Base-by-base conservation (phyloP, 2,888 invertebrate species). In the Drosophila hawaiiensis region DNA sequence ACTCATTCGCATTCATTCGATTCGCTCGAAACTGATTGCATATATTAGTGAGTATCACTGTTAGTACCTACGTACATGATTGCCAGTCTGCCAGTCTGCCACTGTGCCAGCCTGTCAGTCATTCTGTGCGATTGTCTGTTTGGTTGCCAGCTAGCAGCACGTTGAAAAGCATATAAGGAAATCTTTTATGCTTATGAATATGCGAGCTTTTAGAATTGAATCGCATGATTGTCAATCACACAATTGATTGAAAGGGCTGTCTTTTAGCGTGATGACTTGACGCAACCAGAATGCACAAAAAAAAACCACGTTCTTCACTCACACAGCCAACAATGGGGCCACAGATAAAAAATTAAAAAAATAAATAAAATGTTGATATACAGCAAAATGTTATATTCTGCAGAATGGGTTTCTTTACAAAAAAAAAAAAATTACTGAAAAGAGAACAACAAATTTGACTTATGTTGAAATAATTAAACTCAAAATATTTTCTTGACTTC, bases 111-210 rank as follows among this genome's bases (percentile, higher is more conserved):
- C 43, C 50, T 49, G 49, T 63, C 58, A 66, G 59, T 63, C 56
- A 65, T 58, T 67, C 62, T 68, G 52, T 68, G 65, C 65, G 68
- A 71, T 67, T 83, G 77, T 86, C 75, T 61, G 29, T 82, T 78
- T 87, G 87, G 82, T 84, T 82, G 84, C 66, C 80, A 79, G 73
- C 70, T 60, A 62, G 60, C 73, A 56, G 62, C 73, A 56, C 62
- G 54, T 64, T 35, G 43, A 39, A 39, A 28, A 31, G 54, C 39
- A 47, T 22, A 60, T 67, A 53, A 66, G 70, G 37, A 80, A 76
- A 82, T 89, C 82, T 80, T 76, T 79, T 80, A 80, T 81, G 89
- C 81, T 87, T 87, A 86, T 86, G 90, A 86, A 86, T 87, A 86
- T 87, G 73, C 84, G 56, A 71, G 68, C 47, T 62, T 58, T 74